Evolutionary conservation across 2,797 vertebrate species (phyloP).

Genomic region (Mus spretus): DNA sequence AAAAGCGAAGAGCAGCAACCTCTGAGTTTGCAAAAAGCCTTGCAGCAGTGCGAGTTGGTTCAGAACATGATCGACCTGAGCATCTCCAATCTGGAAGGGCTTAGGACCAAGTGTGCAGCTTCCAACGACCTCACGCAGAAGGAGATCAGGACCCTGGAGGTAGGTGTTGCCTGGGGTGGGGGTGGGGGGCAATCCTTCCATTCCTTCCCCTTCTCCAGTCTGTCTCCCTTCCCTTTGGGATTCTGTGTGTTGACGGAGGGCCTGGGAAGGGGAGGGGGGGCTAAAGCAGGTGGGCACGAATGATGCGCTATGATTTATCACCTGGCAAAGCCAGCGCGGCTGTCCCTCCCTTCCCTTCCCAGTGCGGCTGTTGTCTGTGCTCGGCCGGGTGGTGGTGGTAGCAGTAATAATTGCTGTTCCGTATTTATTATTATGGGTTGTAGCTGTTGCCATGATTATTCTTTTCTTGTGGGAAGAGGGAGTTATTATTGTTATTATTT

Average conservation of each 20-base stretch:
- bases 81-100: conserved; percentile 98
- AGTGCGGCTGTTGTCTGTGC: conserved; percentile 32
- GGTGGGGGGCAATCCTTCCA: neutral
- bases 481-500: neutral
- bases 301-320: conserved; percentile 68
- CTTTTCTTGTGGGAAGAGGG: conserved; percentile 29
- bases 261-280: neutral
- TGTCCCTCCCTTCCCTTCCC: conserved; percentile 10
- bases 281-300: conserved; percentile 41
- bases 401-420: conserved; percentile 76
- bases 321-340: conserved; percentile 21
- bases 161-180: conserved; percentile 86
- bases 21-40: conserved; percentile 98
- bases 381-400: conserved; percentile 71
- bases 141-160: conserved; percentile 98
- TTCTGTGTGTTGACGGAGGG: conserved; percentile 39
- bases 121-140: conserved; percentile 99
- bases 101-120: conserved; percentile 99
- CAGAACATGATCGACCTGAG: conserved; percentile 99
- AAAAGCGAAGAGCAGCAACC: conserved; percentile 96
- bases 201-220: neutral
- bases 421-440: conserved; percentile 76
- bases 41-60: conserved; percentile 99
- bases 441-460: conserved; percentile 41
- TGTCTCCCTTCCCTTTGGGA: conserved; percentile 23